Evolutionary conservation across 2,888 invertebrate species (phyloP), one percentile per base, ranked within the genome.

Genomic region (Macaria notata): DNA sequence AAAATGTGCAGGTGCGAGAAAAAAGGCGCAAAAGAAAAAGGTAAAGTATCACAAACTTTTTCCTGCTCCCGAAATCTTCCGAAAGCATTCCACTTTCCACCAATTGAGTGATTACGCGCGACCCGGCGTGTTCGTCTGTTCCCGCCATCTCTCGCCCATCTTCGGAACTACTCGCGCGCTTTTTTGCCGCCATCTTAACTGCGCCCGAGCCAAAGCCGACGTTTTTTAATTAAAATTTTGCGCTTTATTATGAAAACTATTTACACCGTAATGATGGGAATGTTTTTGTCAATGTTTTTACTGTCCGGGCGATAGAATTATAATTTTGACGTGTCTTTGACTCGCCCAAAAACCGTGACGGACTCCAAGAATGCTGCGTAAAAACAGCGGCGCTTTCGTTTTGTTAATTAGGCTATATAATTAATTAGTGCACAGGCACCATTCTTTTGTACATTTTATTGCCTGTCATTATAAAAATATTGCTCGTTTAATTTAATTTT

Each of bases 221-320:
- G 76, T 74, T 82, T 87, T 83, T 84, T 83, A 88, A 88, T 88
- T 86, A 88, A 86, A 86, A 79, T 83, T 83, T 85, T 83, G 76
- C 82, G 81, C 83, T 81, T 81, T 84, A 84, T 84, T 86, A 82
- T 75, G 79, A 80, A 82, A 86, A 86, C 82, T 86, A 87, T 85
- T 66, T 59, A 48, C 55, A 59, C 43, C 62, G 59, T 61, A 46
- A 61, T 46, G 49, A 33, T 59, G 61, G 52, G 62, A 58, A 58
- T 39, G 46, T 54, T 53, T 58, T 58, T 58, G 49, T 50, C 58
- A 50, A 50, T 58, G 58, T 58, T 53, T 46, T 54, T 49, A 46
- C 38, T 31, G 48, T 46, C 30, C 9, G 31, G 41, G 36, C 50
- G 49, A 54, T 54, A 58, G 54, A 54, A 58, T 54, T 54, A 54